Base-by-base conservation (phyloP, 2,113 vertebrate species). In the Pterocles gutturalis region DNA sequence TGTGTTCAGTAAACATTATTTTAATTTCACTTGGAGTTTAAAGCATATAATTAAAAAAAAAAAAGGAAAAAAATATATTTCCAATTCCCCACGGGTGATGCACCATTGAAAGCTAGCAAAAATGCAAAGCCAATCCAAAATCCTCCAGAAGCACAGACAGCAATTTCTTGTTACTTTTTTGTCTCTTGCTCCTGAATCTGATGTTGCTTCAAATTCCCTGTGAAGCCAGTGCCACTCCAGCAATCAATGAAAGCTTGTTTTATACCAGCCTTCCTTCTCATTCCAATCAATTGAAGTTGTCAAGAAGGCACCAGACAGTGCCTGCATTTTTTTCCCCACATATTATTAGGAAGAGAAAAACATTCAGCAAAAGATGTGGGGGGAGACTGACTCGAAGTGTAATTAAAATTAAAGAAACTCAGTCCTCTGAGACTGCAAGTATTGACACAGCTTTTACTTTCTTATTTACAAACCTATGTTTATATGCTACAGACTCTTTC, bases 271-370 rank as follows among this genome's bases (percentile, higher is more conserved):
- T 64, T 61, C 43, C 94, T 90, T 77, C 91, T 96, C 90, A 53
- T 71, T 84, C 51, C 84, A 88, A 97, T 95, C 96, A 95, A 96
- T 97, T 95, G 89, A 96, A 95, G 87, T 96, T 93, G 90, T 86
- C 94, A 94, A 91, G 85, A 92, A 95, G 89, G 82, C 95, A 93
- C 83, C 71, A 79, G 83, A 46, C 58, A 51, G 53, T 93, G 76
- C 79, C 19, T 85, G 75, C 48, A 87, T 72, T 67, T 91, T 57
- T n/a, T 83, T n/a, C 33, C 48, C 62, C 26, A 20, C 75, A 87
- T 69, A 20, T 92, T 73, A 84, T 88, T 46, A 72, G 67, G 86
- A 46, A 89, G 78, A 64, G 77, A 96, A 97, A 90, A 34, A 28
- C 72, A 45, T 89, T 33, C 70, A 67, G 70, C 22, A 38, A 25